A percentile compares a stretch with the other conserved stretches of the same genome.
phyloP scores from a whole-genome alignment of 2,113 vertebrate species.

The Neotragus pygmaeus region DNA sequence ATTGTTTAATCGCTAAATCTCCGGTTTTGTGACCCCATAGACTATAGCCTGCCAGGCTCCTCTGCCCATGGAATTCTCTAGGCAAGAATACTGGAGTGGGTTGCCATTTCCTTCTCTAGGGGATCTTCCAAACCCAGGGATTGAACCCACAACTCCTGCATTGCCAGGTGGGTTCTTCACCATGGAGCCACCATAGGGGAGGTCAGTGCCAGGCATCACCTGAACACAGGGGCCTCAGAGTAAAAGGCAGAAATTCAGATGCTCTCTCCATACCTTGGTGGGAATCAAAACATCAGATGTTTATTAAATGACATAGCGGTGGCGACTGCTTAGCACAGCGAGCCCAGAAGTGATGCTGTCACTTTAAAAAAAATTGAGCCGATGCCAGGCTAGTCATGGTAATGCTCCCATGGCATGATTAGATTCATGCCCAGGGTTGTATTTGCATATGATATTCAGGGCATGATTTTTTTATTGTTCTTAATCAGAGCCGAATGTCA shows the following conservation, averaged over 20 bases:
- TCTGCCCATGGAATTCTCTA: background rate
- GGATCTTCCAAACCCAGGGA: background rate
- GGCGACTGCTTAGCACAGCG: constrained; percentile 79
- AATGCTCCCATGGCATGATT: constrained; percentile 94
- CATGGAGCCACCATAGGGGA: background rate
- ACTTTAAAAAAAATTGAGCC: constrained; percentile 91
- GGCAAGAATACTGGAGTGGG: background rate
- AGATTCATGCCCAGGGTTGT: constrained; percentile 96
- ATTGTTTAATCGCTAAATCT: background rate
- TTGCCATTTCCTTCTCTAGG: background rate
- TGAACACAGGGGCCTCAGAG: constrained; percentile 68
- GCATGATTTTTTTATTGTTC: constrained; percentile 99
- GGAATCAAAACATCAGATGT: constrained; percentile 81
- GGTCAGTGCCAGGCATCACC: constrained; percentile 67
- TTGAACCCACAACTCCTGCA: background rate
- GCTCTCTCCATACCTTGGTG: constrained; percentile 73
- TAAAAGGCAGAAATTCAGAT: constrained; percentile 77
- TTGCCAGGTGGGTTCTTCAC: background rate
- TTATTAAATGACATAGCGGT: constrained; percentile 82
- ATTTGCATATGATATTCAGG: constrained; percentile 99
- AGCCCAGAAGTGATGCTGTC: constrained; percentile 87
- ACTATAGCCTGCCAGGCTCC: background rate
- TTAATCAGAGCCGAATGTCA: constrained; percentile 99
- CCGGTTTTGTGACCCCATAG: background rate
- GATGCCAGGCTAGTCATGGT: constrained; percentile 92